Percentiles rank a stretch among this genome's conserved stretches.
Conservation (phyloP, 2,113 vertebrate genomes). For the Datnioides undecimradiatus region DNA sequence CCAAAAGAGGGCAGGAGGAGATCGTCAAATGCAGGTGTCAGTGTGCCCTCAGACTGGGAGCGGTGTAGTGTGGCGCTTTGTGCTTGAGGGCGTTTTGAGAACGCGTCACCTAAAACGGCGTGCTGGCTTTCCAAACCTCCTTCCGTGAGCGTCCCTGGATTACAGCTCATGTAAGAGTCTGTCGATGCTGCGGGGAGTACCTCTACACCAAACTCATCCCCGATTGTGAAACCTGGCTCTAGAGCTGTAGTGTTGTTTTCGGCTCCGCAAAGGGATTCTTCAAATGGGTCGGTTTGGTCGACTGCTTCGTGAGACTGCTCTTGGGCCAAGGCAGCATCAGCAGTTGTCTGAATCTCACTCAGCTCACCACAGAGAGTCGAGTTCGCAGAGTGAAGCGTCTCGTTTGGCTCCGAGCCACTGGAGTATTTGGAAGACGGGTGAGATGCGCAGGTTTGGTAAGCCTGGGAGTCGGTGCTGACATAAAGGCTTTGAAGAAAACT, state of each 20-base stretch:
- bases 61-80: conserved; percentile 44
- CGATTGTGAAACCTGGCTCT: conserved; percentile 7
- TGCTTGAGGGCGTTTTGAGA: not conserved
- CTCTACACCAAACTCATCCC: not conserved
- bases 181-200: not conserved
- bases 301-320: not conserved
- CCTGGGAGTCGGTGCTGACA: conserved; percentile 59
- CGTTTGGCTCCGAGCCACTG: conserved; percentile 26
- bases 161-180: not conserved
- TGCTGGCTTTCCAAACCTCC: not conserved
- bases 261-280: not conserved
- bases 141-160: not conserved
- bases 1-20: conserved; percentile 64
- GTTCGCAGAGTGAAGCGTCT: conserved; percentile 22
- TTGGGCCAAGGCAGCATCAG: not conserved
- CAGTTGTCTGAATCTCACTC: not conserved
- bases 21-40: conserved; percentile 48
- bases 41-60: conserved; percentile 59
- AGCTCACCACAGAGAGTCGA: conserved; percentile 26
- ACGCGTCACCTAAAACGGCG: not conserved
- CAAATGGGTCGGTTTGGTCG: not conserved
- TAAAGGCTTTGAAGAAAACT: conserved; percentile 67
- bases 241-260: not conserved
- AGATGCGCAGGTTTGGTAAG: conserved; percentile 79
- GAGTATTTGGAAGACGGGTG: conserved; percentile 47